Evolutionary conservation across 2,113 vertebrate genomes (phyloP).

Genomic region (Pithys albifrons): DNA sequence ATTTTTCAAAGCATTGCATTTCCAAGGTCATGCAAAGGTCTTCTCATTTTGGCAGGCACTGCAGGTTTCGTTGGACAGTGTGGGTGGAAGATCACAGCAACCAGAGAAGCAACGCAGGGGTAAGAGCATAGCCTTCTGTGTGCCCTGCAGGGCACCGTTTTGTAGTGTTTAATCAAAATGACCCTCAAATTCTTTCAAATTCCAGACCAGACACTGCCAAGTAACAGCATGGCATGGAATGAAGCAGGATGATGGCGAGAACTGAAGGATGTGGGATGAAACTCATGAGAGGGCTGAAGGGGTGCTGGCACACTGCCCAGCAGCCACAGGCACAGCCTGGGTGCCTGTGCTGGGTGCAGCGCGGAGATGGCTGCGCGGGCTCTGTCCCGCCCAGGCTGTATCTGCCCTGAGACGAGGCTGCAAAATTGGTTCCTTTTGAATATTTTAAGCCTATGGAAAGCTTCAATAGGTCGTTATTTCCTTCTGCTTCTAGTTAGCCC

Average conservation of each 20-base stretch:
- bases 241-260: neutral
- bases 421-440: neutral
- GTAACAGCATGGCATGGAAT: neutral
- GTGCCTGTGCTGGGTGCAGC: rapidly evolving
- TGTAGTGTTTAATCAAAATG: neutral
- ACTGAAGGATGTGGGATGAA: neutral
- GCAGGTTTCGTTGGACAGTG: neutral
- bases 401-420: neutral
- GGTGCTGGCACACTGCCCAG: neutral
- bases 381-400: rapidly evolving
- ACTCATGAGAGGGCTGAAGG: neutral
- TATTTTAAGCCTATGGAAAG: neutral
- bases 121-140: neutral
- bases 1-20: neutral
- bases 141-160: neutral
- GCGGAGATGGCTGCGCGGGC: rapidly evolving
- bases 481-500: constrained; percentile 43
- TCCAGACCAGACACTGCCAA: neutral
- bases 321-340: rapidly evolving
- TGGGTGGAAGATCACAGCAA: neutral
- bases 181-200: neutral
- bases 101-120: rapidly evolving
- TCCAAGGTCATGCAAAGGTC: neutral
- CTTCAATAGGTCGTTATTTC: constrained; percentile 5
- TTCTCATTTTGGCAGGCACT: rapidly evolving